phyloP scores from a whole-genome alignment of 1,140 invertebrate species.

The Colletes gigas region DNA sequence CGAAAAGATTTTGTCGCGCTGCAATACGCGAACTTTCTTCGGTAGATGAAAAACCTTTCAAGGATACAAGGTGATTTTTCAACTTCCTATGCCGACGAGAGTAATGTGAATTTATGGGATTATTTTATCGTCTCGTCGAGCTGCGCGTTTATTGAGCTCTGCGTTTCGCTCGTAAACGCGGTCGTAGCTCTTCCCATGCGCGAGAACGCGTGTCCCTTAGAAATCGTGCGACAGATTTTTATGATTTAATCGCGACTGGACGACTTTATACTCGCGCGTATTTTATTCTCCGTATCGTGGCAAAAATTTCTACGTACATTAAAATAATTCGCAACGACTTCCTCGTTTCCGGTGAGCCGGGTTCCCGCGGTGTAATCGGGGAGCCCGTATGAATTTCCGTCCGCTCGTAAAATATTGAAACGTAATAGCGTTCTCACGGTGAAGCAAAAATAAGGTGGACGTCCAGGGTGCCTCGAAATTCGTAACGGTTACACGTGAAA shows the following conservation, averaged over 20 bases:
- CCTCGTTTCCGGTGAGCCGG: no score
- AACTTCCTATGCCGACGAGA: slow-evolving; percentile 2
- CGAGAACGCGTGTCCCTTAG: background rate
- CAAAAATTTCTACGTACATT: background rate
- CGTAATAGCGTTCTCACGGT: no score
- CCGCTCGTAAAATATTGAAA: no score
- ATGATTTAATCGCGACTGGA: slow-evolving; percentile 14
- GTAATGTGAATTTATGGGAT: slow-evolving; percentile 57
- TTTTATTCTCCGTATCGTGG: background rate
- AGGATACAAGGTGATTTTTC: slow-evolving; percentile 51
- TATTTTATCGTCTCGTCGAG: slow-evolving; percentile 43
- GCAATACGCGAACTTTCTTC: slow-evolving; percentile 37
- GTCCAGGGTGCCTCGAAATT: no score
- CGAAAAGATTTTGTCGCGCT: slow-evolving; percentile 45
- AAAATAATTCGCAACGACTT: no score
- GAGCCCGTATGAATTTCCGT: no score
- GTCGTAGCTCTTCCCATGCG: background rate
- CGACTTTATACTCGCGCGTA: no score
- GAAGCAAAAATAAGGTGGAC: no score
- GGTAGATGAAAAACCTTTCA: slow-evolving; percentile 47
- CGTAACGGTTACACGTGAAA: no score
- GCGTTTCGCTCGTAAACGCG: slow-evolving; percentile 19
- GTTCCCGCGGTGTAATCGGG: no score
- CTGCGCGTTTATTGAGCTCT: slow-evolving; percentile 32
- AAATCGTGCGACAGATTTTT: slow-evolving; percentile 37